phyloP scores from a whole-genome alignment of 2,113 vertebrate genomes.

The Stercorarius parasiticus region DNA sequence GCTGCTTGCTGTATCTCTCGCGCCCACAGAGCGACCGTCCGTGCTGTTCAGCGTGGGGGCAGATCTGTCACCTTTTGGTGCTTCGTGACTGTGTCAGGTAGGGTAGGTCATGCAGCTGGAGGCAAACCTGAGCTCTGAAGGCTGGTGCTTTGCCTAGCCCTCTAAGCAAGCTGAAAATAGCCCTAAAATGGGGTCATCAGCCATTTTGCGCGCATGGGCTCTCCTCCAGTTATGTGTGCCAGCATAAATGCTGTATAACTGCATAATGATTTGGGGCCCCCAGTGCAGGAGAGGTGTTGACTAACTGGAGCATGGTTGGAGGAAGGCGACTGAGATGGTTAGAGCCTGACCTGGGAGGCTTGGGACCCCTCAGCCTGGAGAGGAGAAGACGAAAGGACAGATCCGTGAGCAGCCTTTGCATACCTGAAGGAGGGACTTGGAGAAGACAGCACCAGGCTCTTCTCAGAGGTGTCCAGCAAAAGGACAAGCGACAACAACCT shows the following conservation, averaged over 20 bases:
- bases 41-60: accelerated
- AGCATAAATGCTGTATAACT: not conserved
- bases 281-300: not conserved
- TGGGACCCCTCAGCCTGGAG: not conserved
- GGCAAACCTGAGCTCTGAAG: not conserved
- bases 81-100: not conserved
- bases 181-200: not conserved
- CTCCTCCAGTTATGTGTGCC: not conserved
- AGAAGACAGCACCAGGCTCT: not conserved
- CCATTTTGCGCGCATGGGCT: not conserved
- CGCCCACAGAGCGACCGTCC: accelerated
- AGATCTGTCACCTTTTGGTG: not conserved
- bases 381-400: not conserved
- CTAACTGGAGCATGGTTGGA: not conserved
- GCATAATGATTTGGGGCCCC: not conserved
- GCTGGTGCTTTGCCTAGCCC: not conserved
- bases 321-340: not conserved
- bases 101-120: not conserved
- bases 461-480: not conserved
- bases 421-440: not conserved
- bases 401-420: accelerated
- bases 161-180: not conserved
- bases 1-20: not conserved
- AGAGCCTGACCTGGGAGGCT: not conserved
- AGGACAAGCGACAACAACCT: not conserved